Evolutionary conservation across 2,888 invertebrate genomes (phyloP), one percentile per base, ranked within the genome.

Genomic region (Cryptocheilus praepositus): DNA sequence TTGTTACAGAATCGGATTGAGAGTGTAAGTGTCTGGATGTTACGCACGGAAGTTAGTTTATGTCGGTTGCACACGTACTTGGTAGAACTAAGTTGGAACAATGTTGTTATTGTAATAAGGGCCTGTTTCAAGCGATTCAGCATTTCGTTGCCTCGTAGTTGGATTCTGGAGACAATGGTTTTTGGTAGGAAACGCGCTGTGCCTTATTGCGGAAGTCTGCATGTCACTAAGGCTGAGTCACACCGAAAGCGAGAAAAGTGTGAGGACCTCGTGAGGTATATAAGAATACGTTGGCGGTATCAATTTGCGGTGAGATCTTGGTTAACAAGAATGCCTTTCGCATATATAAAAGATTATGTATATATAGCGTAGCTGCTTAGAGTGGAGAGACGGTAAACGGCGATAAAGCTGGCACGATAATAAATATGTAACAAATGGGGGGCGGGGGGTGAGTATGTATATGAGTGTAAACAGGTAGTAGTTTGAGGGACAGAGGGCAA

Each of bases 401-500:
- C 81, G 78, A 83, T 73, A 73, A 86, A 86, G 83, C 82, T 82
- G 79, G 83, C 76, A 70, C 69, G 74, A 79, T 79, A 74, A 53
- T 36, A 36, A 36, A 36, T 76, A 70, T 81, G 77, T 83, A 77
- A 79, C 74, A 80, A 85, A 36, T 36, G 36, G 36, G 36, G 36
- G 36, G 11, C 7, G 36, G 7, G 83, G 84, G 81, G 83, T 84
- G 83, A 83, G 78, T 81, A 81, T 81, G 83, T 76, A 36, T 36
- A 36, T 36, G 36, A 36, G 36, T 36, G 70, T 80, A 85, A 85
- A 83, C 86, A 82, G 84, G 83, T 81, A 82, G 83, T 79, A 82
- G 79, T 74, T 84, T 82, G 73, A 75, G 83, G 77, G 80, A 82
- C 77, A 79, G 76, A 73, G 77, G 80, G 79, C 72, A 77, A 76